Evolutionary conservation across 2,888 invertebrate genomes (phyloP).

Genomic region (Diaprepes abbreviatus): DNA sequence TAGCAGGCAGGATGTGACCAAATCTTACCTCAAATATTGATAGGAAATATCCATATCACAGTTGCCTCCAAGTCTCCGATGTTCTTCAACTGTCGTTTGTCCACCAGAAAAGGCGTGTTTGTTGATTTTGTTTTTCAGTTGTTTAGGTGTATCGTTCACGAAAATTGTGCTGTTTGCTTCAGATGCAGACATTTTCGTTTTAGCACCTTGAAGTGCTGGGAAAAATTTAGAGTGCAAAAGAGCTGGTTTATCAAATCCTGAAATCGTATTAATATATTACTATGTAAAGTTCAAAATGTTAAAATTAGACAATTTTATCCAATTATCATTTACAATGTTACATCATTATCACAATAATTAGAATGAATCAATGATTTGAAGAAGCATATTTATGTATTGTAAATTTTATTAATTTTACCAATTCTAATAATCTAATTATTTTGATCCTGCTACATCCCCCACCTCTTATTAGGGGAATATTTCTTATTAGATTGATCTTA

Average conservation of each 20-base stretch:
- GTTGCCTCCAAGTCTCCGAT: constrained; percentile 91
- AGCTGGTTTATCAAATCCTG: constrained; percentile 84
- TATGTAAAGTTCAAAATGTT: too few relatives aligned
- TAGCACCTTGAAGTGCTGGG: constrained; percentile 90
- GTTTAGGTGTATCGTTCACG: constrained; percentile 94
- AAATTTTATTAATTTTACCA: too few relatives aligned
- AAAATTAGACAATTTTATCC: too few relatives aligned
- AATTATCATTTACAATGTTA: too few relatives aligned
- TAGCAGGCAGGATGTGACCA: neutral
- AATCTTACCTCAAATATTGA: constrained; percentile 81
- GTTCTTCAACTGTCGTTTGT: constrained; percentile 93
- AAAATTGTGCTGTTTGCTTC: constrained; percentile 94
- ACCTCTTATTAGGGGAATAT: too few relatives aligned
- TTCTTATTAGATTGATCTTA: too few relatives aligned
- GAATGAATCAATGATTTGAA: too few relatives aligned
- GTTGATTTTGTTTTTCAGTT: constrained; percentile 95
- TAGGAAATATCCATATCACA: constrained; percentile 96
- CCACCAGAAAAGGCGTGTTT: constrained; percentile 99
- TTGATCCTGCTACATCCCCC: too few relatives aligned
- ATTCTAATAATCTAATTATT: too few relatives aligned
- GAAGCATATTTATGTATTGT: too few relatives aligned
- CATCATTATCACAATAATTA: too few relatives aligned
- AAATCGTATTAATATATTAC: constrained; percentile 7
- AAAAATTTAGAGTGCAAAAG: constrained; percentile 80
- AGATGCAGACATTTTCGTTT: constrained; percentile 98